Conservation (phyloP, 23 tunicate genomes). For the Halocynthia roretzi region DNA sequence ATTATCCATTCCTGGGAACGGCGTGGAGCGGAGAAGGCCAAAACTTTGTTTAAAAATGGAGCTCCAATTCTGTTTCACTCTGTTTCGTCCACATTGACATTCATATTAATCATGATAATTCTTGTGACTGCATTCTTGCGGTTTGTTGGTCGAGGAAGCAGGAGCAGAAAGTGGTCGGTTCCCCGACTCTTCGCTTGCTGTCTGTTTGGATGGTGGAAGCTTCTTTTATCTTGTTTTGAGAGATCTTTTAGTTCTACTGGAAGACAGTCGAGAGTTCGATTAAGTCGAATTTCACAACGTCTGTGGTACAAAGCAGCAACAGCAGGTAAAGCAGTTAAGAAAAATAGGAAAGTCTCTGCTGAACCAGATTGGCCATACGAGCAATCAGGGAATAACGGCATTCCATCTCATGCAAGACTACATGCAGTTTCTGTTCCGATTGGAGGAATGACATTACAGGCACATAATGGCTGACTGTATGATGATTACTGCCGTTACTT, state of each 20-base stretch:
- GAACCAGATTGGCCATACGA: no score
- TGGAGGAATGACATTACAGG: no score
- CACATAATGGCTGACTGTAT: no score
- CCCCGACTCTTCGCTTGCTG: constrained; percentile 57
- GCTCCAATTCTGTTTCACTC: background rate
- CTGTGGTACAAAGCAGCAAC: no score
- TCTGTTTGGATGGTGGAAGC: constrained; percentile 81
- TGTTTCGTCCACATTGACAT: background rate
- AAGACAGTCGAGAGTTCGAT: constrained; percentile 5
- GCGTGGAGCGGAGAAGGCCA: background rate
- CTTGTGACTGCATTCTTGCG: constrained; percentile 22
- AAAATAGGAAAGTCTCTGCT: no score
- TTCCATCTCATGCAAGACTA: no score
- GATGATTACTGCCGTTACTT: no score
- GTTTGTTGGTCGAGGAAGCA: constrained; percentile 17
- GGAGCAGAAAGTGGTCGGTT: constrained; percentile 45
- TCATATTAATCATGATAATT: constrained; percentile 25
- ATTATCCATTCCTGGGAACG: constrained; percentile 14
- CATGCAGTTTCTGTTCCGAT: no score
- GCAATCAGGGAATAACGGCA: no score
- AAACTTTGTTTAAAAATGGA: no score
- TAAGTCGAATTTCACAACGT: no score
- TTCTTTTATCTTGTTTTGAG: background rate
- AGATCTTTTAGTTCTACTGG: constrained; percentile 5
- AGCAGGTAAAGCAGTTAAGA: no score